Evolutionary conservation across 2,113 vertebrate genomes (phyloP), one percentile per base, ranked within the genome.

Genomic region (Chloropsis hardwickii): DNA sequence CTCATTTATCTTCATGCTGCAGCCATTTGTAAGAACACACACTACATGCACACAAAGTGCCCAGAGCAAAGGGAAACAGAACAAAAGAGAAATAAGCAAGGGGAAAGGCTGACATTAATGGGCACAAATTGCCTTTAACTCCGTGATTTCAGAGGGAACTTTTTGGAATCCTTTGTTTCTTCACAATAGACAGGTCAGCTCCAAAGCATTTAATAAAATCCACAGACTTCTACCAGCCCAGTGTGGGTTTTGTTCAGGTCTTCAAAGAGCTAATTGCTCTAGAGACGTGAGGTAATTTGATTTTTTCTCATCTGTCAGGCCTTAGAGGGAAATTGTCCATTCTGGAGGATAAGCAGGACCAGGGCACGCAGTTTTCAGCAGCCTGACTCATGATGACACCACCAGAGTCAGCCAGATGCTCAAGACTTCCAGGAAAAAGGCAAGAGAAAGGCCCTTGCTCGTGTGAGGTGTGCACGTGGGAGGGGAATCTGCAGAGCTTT

Each of bases 1-100:
- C 94, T 47, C 91, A 96, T 96, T 94, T 95, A 92, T 94, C 95
- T 95, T 91, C 89, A 69, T 94, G 1, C 86, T 87, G 89, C 80
- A 89, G 89, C 87, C 91, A 39, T 95, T 72, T 89, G 89, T 94
- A 92, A 89, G 81, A 87, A 70, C 74, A 88, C 39, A 82, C 20
- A 44, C 81, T 51, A 88, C 92, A 85, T 14, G 56, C 6, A 7
- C 95, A 94, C 73, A 27, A 28, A 84, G 69, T 4, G 2, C 89
- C 51, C 95, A 47, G 90, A 51, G 87, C 92, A 79, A 58, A 95
- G 80, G 51, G n/a, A 62, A 84, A 9, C 47, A 67, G 81, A 83
- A 88, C 45, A 84, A 51, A 37, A 64, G 73, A 90, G 84, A 69
- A 85, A 97, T 76, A 92, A 89, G 81, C 11, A 18, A 72, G 61